Percentiles rank a stretch among this genome's conserved stretches.
These are phyloP conservation scores for Ptychoptera contaminata DNA, from an alignment of 2,888 invertebrate species.

Conservation along the genomic window DNA sequence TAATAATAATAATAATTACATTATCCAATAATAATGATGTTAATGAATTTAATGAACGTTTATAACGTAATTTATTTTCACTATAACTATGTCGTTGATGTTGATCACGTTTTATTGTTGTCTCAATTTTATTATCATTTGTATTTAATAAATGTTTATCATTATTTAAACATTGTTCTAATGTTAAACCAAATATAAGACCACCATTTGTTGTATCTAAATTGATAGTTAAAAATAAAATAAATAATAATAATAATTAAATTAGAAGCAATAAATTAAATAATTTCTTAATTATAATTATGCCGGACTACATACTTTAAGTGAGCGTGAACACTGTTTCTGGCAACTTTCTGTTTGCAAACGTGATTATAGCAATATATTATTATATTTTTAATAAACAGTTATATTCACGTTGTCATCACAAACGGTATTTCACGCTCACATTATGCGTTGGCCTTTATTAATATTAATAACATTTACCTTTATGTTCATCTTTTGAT, in stretches of 20 bases:
- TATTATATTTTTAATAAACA: not conserved
- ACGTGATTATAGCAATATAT: not conserved
- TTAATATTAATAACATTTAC: slow-evolving; percentile 12
- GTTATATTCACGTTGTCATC: too few species aligned
- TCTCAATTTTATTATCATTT: slow-evolving; percentile 19
- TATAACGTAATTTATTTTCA: too few species aligned
- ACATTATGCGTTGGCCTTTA: too few species aligned
- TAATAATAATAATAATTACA: slow-evolving; percentile 3
- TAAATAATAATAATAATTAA: too few species aligned
- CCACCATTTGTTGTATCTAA: slow-evolving; percentile 28
- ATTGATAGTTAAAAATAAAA: not conserved
- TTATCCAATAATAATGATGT: slow-evolving; percentile 39
- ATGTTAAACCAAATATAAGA: slow-evolving; percentile 70
- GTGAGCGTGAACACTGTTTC: too few species aligned
- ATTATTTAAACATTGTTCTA: slow-evolving; percentile 70
- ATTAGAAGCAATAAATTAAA: too few species aligned
- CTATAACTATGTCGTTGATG: slow-evolving; percentile 8
- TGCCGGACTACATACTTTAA: too few species aligned
- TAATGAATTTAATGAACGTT: slow-evolving; percentile 52
- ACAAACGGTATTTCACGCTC: too few species aligned
- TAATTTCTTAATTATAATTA: too few species aligned
- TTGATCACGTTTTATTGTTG: slow-evolving; percentile 14
- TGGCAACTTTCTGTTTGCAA: too few species aligned
- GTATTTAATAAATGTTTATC: slow-evolving; percentile 32
- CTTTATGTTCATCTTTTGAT: slow-evolving; percentile 44